Conservation (phyloP, 2,797 vertebrate genomes). For the Graptemys geographica region DNA sequence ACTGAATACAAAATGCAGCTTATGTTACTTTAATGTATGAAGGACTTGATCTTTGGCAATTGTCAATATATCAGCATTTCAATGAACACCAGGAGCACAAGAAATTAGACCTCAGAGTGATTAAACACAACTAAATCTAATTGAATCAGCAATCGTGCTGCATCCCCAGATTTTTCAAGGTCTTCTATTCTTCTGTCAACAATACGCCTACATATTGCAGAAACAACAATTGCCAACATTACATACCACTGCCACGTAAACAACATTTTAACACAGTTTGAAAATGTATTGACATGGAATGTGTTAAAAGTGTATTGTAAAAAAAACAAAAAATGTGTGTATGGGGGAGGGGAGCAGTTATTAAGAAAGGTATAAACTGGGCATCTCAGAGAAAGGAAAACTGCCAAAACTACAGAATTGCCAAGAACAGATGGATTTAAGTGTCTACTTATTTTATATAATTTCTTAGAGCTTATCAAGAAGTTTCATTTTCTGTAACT, state of each 20-base stretch:
- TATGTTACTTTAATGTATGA: background rate
- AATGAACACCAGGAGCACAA: conserved; percentile 24
- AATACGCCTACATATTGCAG: conserved; percentile 64
- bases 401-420: conserved; percentile 11
- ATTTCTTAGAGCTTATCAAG: background rate
- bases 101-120: conserved; percentile 34
- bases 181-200: conserved; percentile 66
- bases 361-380: background rate
- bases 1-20: background rate
- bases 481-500: background rate
- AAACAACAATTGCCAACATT: conserved; percentile 59
- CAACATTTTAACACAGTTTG: conserved; percentile 39
- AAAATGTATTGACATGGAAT: conserved; percentile 12
- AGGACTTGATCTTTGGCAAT: conserved; percentile 7
- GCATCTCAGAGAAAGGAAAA: background rate
- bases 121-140: conserved; percentile 55
- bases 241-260: conserved; percentile 63
- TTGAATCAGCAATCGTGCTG: conserved; percentile 17
- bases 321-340: background rate
- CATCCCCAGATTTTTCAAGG: conserved; percentile 48
- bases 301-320: background rate
- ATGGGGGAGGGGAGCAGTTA: background rate
- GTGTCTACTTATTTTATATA: background rate
- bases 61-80: conserved; percentile 34
- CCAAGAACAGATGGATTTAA: conserved; percentile 17